Base-by-base conservation (phyloP, 2,113 vertebrate species). In the Hiodon tergisus region DNA sequence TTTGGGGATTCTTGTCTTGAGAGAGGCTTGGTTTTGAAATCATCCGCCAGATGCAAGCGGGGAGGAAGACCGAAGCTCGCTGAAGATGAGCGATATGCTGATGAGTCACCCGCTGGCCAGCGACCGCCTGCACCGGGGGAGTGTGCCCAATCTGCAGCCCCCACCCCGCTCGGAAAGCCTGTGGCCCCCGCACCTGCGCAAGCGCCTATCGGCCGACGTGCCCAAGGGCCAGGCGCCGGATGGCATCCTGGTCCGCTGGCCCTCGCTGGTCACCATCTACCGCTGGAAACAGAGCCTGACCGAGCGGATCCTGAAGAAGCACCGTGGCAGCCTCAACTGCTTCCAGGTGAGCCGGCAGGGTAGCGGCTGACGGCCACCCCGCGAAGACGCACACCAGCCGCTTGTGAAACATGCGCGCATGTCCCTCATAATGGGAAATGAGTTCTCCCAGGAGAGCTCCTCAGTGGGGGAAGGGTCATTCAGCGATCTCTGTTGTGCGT, bases 251-350 rank as follows among this genome's bases (percentile, higher is more conserved):
- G 73, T 84, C n/a, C 89, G 83, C 74, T 88, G 86, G 87, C 86
- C 88, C 59, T 90, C 85, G 1, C 80, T 91, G 69, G 78, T 86
- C 47, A 85, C 85, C 13, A 73, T 92, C 71, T 85, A 87, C 83
- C 88, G 81, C 74, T 91, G 89, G 91, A 88, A 86, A 67, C 86
- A 89, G 66, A 88, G 63, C 53, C 58, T 89, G 80, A 81, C 86
- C 3, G 84, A 89, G 59, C 86, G 86, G 67, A 83, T 88, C 17
- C 87, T 86, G 78, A 92, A 87, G 83, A 87, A 81, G 58, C 79
- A 81, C 17, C 71, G 75, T 73, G 81, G 69, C 74, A 77, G 17
- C 16, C 51, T 83, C 80, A 84, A 83, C 73, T 86, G 81, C 55
- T 87, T 86, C 77, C 88, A 91, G 91, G 86, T 91, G 83, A 89